Conservation (phyloP, 2,797 vertebrate species). For the Enteromius anoplus region DNA sequence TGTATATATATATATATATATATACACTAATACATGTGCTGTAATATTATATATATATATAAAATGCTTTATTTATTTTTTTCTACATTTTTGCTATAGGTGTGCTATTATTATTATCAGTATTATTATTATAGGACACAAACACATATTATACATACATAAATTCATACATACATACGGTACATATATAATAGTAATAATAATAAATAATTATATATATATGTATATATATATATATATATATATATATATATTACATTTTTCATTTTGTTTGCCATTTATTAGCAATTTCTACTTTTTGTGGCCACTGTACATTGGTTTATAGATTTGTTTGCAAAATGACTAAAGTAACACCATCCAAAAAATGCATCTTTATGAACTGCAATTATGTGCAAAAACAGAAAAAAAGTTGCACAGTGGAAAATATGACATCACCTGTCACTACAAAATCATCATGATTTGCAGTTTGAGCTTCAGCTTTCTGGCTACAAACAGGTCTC, state of each 20-base stretch:
- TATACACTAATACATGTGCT: too few relatives aligned
- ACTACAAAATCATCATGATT: background rate
- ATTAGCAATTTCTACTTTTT: background rate
- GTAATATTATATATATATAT: too few relatives aligned
- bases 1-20: too few relatives aligned
- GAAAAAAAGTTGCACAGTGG: background rate
- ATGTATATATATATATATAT: too few relatives aligned
- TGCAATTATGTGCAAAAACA: background rate
- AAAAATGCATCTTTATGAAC: background rate
- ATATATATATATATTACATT: background rate
- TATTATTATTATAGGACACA: too few relatives aligned
- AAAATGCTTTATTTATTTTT: too few relatives aligned
- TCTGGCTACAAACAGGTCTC: constrained; percentile 25
- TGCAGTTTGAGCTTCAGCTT: constrained; percentile 17
- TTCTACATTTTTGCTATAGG: too few relatives aligned
- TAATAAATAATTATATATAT: too few relatives aligned
- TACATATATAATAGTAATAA: too few relatives aligned
- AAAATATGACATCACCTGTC: background rate
- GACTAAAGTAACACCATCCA: background rate
- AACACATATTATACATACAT: too few relatives aligned
- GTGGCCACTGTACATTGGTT: constrained; percentile 1
- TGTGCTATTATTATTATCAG: too few relatives aligned
- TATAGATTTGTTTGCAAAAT: constrained; percentile 14
- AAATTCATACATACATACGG: too few relatives aligned
- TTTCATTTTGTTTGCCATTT: background rate